Evolutionary conservation across 2,113 vertebrate species (phyloP).

Genomic region (Hylia prasina): DNA sequence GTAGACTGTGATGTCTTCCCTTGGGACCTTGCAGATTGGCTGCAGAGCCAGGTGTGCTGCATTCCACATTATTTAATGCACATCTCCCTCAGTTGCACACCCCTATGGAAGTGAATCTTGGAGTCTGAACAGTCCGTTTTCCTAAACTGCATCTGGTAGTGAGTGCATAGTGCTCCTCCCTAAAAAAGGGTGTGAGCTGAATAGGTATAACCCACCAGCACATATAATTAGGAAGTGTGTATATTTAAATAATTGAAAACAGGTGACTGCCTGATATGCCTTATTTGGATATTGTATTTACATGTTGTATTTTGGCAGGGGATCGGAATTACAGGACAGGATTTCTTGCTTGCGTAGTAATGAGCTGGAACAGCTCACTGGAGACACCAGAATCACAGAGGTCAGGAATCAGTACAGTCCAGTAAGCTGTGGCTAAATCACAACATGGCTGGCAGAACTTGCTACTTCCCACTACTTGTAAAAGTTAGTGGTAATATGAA

Average conservation of each 20-base stretch:
- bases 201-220: background rate
- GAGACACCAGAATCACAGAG: background rate
- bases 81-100: background rate
- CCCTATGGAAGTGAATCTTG: background rate
- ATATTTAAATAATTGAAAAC: background rate
- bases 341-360: background rate
- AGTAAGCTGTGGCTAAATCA: background rate
- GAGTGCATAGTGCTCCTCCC: background rate
- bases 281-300: background rate
- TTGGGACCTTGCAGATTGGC: background rate
- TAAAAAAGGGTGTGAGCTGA: background rate
- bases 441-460: background rate
- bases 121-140: background rate
- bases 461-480: background rate
- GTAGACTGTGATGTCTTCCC: background rate
- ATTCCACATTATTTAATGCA: background rate
- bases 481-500: background rate
- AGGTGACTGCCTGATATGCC: background rate
- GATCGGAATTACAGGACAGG: background rate
- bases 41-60: background rate
- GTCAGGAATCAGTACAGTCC: background rate
- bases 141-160: background rate
- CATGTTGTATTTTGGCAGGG: background rate
- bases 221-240: background rate
- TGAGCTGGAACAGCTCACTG: background rate